phyloP scores from a whole-genome alignment of 2,113 vertebrate species.

The Zapornia atra region DNA sequence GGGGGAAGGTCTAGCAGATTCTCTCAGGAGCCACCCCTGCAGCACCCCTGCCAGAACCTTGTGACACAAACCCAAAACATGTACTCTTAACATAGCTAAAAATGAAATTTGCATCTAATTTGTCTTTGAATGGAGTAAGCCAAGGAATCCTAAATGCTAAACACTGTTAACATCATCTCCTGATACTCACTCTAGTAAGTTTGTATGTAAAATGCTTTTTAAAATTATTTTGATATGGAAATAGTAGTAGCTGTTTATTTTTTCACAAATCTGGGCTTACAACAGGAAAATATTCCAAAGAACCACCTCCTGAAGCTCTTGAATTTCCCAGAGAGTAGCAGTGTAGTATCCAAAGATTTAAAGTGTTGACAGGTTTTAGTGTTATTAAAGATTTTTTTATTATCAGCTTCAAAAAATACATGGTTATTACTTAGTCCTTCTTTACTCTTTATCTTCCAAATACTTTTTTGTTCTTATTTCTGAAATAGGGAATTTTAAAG shows the following conservation, averaged over 20 bases:
- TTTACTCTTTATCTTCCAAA: neutral
- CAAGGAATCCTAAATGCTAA: neutral
- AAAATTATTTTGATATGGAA: neutral
- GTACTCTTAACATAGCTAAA: neutral
- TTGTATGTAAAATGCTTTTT: neutral
- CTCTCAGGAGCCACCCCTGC: too few species aligned
- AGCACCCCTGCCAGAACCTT: too few species aligned
- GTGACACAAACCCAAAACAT: too few species aligned
- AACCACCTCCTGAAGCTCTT: neutral
- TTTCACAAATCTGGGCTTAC: neutral
- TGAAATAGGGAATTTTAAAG: neutral
- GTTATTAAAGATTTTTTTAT: neutral
- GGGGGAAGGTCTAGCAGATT: too few species aligned
- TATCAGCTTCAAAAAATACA: neutral
- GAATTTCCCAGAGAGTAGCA: neutral
- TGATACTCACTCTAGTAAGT: neutral
- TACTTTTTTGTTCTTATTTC: neutral
- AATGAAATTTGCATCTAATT: neutral
- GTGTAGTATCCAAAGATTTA: neutral
- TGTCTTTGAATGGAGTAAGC: neutral
- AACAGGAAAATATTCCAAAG: neutral
- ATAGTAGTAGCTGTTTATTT: neutral
- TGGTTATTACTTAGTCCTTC: neutral
- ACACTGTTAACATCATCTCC: neutral
- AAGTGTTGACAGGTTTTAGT: neutral